Base-by-base conservation (phyloP, 2,797 vertebrate genomes). In the Danio kyathit region DNA sequence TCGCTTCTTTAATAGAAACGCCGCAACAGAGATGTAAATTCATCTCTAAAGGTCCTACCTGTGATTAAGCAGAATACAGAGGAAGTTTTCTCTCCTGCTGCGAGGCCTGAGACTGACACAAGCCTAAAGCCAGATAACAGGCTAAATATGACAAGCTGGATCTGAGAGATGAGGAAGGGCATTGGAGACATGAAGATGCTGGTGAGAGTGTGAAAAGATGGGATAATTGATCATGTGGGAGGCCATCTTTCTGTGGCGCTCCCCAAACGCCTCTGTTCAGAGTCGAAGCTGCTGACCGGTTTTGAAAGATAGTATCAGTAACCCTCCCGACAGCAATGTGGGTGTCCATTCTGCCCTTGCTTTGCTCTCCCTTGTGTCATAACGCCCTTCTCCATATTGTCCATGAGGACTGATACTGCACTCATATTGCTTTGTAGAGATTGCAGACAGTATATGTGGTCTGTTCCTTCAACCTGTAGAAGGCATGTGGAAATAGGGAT, bases 171-270 rank as follows among this genome's bases (percentile, higher is more conserved):
- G 78, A 56, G n/a, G 74, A 81, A 83, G 81, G 83, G 79, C 81
- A 73, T 44, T 38, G 12, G 82, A 85, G 74, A 79, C 74, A 52
- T 56, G 17, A 90, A 79, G 87, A 82, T 78, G 79, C 86, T 83
- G 86, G 69, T 85, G 83, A 29, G 40, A 65, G 81, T 81, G 83
- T 86, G 85, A 88, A 89, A 89, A 91, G 88, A 88, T 71, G 83
- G 72, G 89, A 90, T 92, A 92, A 92, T 92, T 92, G 91, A 92
- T 91, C 91, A 91, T 87, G 89, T 90, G 89, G 87, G 90, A 93
- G 84, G 88, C 85, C 66, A 75, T 82, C 70, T 81, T 88, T 74
- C 75, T 70, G 86, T 69, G 85, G 88, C 19, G 75, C 87, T 89
- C 87, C 87, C 81, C 64, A 71, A 78, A 80, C 41, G 41, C 76